Evolutionary conservation across 2,113 vertebrate species (phyloP).

Genomic region (Peromyscus leucopus): DNA sequence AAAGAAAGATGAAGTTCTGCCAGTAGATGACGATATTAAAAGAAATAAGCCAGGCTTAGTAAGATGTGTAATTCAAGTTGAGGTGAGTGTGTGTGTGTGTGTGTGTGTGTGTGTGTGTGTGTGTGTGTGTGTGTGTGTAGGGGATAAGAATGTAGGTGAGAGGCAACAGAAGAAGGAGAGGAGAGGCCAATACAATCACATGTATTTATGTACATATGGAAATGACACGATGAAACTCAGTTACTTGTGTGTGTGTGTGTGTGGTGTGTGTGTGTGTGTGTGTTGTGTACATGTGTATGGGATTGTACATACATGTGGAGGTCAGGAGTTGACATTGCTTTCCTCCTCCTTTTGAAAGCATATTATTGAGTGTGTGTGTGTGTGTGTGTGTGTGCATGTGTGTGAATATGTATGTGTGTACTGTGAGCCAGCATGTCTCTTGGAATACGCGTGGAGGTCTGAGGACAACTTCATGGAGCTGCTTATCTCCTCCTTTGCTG

Average conservation of each 20-base stretch:
- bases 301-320: not conserved
- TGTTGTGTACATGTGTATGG: not conserved
- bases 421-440: not conserved
- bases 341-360: not conserved
- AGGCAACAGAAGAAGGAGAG: not conserved
- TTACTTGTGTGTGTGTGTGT: not conserved
- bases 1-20: too few relatives aligned
- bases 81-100: too few relatives aligned
- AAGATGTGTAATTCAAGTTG: too few relatives aligned
- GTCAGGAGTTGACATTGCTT: not conserved
- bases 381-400: not conserved
- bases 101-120: too few relatives aligned
- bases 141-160: not conserved
- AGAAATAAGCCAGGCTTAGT: not conserved
- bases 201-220: too few relatives aligned
- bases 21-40: not conserved
- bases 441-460: not conserved
- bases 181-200: not conserved
- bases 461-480: not conserved
- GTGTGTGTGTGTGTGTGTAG: too few relatives aligned
- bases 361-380: not conserved
- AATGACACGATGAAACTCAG: not conserved
- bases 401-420: not conserved
- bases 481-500: not conserved
- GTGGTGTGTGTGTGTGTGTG: too few relatives aligned